Evolutionary conservation across 2,888 invertebrate species (phyloP).

Genomic region (Hydraecia micacea): DNA sequence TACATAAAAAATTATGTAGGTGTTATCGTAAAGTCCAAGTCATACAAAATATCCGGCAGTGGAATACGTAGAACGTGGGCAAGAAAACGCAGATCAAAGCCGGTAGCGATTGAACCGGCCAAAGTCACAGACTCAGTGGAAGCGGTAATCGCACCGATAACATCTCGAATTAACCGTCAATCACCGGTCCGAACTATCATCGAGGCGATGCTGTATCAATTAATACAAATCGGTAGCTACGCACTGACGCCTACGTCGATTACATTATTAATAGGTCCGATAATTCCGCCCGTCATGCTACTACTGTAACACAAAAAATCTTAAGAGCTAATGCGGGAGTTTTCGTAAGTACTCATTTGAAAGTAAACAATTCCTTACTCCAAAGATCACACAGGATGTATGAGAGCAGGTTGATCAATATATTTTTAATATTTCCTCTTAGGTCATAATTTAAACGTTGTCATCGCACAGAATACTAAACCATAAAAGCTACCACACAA

Average conservation of each 20-base stretch:
- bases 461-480: slow-evolving; percentile 20
- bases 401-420: slow-evolving; percentile 19
- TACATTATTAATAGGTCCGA: slow-evolving; percentile 86
- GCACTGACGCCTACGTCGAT: slow-evolving; percentile 81
- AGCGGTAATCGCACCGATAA: slow-evolving; percentile 86
- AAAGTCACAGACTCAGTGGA: slow-evolving; percentile 58
- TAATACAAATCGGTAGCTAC: slow-evolving; percentile 88
- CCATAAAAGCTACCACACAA: slow-evolving; percentile 42
- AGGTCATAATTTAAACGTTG: slow-evolving; percentile 24
- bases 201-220: slow-evolving; percentile 85
- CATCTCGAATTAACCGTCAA: slow-evolving; percentile 89
- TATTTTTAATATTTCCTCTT: slow-evolving; percentile 20
- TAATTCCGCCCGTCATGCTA: slow-evolving; percentile 82
- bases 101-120: slow-evolving; percentile 40
- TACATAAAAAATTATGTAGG: not conserved
- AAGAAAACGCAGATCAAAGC: slow-evolving; percentile 39
- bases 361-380: slow-evolving; percentile 47
- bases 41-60: slow-evolving; percentile 15
- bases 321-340: slow-evolving; percentile 64
- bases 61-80: slow-evolving; percentile 5
- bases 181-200: slow-evolving; percentile 86
- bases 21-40: not conserved
- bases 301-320: slow-evolving; percentile 68
- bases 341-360: slow-evolving; percentile 34
- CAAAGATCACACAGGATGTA: slow-evolving; percentile 19